Evolutionary conservation across 2,888 invertebrate species (phyloP).

Genomic region (Hemithea aestivaria): DNA sequence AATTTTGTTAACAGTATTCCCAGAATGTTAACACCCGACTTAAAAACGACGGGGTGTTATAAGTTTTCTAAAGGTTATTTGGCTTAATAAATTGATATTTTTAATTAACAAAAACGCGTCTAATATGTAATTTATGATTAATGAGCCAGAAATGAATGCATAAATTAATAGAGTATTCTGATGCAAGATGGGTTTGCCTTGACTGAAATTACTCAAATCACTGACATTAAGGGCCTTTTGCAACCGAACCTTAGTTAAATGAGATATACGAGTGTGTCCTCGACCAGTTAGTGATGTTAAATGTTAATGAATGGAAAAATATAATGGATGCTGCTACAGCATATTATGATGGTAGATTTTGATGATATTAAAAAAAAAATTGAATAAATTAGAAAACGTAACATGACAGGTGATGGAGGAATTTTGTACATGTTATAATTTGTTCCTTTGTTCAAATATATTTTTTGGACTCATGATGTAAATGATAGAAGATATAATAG

Average conservation of each 20-base stretch:
- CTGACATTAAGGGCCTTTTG: conserved; percentile 26
- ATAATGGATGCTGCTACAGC: conserved; percentile 20
- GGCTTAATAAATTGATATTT: conserved; percentile 4
- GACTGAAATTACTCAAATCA: conserved; percentile 33
- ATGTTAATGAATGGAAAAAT: conserved; percentile 19
- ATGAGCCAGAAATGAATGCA: conserved; percentile 19
- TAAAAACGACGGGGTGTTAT: no score
- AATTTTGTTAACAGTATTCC: no score
- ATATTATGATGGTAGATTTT: conserved; percentile 16
- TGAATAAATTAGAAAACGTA: conserved; percentile 14
- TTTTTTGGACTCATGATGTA: no score
- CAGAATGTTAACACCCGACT: no score
- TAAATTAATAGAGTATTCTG: conserved; percentile 37
- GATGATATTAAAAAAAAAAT: no score
- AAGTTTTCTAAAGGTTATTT: no score
- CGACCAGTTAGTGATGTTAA: conserved; percentile 15
- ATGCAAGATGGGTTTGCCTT: conserved; percentile 37
- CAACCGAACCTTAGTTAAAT: conserved; percentile 12
- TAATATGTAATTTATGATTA: no score
- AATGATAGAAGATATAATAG: no score
- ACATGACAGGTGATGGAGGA: conserved; percentile 5
- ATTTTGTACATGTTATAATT: no score
- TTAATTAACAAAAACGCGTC: no score
- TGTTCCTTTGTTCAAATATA: no score
- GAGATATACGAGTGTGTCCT: conserved; percentile 12